Conservation (phyloP, 2,797 vertebrate species). For the Mus spretus region DNA sequence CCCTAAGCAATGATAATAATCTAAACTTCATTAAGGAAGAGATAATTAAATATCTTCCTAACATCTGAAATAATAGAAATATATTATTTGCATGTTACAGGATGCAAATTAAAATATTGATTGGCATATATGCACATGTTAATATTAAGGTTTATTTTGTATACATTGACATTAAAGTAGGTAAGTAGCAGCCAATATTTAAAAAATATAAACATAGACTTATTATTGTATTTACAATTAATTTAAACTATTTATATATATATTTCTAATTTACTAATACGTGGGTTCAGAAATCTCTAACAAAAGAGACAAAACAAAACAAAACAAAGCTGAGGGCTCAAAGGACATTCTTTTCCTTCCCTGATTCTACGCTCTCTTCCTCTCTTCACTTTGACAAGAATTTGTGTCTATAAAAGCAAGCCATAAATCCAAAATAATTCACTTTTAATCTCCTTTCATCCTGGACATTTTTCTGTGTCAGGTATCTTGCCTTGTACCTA, state of each 20-base stretch:
- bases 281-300: background rate
- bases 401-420: background rate
- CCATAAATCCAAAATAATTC: background rate
- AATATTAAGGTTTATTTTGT: background rate
- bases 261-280: background rate
- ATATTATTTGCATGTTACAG: background rate
- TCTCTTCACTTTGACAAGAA: background rate
- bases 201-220: background rate
- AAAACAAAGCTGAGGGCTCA: background rate
- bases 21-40: background rate
- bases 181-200: background rate
- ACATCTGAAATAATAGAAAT: background rate
- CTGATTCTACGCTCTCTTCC: background rate
- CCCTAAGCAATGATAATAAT: background rate
- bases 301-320: no score
- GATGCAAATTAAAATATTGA: background rate
- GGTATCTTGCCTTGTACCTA: background rate
- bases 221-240: background rate
- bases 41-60: conserved; percentile 5
- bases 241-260: background rate
- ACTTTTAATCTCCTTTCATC: background rate
- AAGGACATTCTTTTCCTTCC: background rate
- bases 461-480: background rate
- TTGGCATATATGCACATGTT: background rate
- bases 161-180: background rate